phyloP scores from a whole-genome alignment of 2,113 vertebrate genomes.

The Cryptotis parvus region DNA sequence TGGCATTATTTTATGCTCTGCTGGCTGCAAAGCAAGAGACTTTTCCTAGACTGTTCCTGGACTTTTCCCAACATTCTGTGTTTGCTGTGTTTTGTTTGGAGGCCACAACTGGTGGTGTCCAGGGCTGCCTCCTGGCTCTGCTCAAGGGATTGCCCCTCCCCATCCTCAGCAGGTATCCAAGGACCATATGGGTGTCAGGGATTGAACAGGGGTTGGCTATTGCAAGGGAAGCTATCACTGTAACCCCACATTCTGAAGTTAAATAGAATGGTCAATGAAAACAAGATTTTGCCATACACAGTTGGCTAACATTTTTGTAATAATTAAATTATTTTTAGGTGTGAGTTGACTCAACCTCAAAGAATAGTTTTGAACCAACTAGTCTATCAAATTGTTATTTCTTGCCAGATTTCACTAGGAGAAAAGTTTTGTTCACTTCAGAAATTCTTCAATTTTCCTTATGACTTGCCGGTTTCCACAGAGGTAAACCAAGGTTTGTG shows the following conservation, averaged over 20 bases:
- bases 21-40: slow-evolving; percentile 7
- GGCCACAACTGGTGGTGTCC: too few relatives aligned
- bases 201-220: too few relatives aligned
- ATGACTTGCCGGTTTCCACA: slow-evolving; percentile 9
- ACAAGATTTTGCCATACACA: neutral
- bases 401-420: slow-evolving; percentile 38
- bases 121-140: too few relatives aligned
- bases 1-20: slow-evolving; percentile 1
- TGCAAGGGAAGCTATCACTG: too few relatives aligned
- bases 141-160: too few relatives aligned
- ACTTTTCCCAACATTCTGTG: slow-evolving; percentile 13
- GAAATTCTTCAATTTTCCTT: slow-evolving; percentile 8
- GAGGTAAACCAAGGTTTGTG: neutral
- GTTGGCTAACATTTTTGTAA: slow-evolving; percentile 10
- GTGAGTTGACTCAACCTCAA: slow-evolving; percentile 13
- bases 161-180: too few relatives aligned
- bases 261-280: slow-evolving; percentile 17
- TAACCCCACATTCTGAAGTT: neutral
- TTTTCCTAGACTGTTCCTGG: slow-evolving; percentile 7
- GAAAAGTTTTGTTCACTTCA: slow-evolving; percentile 7
- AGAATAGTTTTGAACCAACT: slow-evolving; percentile 35
- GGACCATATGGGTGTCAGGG: too few relatives aligned
- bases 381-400: slow-evolving; percentile 27
- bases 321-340: slow-evolving; percentile 41
- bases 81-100: too few relatives aligned